Conservation (phyloP, 1,140 invertebrate genomes). For the Amphibalanus amphitrite region DNA sequence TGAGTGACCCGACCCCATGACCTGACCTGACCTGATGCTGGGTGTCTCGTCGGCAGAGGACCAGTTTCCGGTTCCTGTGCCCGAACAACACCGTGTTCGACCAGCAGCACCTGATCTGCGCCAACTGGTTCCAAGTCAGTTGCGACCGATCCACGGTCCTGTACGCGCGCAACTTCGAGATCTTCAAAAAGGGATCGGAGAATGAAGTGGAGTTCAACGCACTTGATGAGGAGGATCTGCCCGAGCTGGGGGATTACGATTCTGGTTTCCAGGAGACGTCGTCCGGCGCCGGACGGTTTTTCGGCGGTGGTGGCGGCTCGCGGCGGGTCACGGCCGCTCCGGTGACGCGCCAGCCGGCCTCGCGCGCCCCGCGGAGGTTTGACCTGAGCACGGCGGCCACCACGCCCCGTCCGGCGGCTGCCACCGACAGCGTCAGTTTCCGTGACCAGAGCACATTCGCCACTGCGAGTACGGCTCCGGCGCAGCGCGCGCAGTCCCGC, state of each 20-base stretch:
- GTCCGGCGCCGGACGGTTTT: not conserved
- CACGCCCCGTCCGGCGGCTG: not conserved
- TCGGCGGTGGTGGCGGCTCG: not conserved
- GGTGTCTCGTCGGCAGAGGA: not conserved
- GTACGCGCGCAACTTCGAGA: slow-evolving; percentile 43
- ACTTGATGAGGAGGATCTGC: not conserved
- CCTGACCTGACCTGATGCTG: no score
- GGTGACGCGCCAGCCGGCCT: not conserved
- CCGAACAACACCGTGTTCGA: slow-evolving; percentile 82
- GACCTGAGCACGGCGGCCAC: not conserved
- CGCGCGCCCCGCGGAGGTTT: not conserved
- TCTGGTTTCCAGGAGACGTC: not conserved
- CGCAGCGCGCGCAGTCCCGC: no score
- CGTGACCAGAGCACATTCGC: not conserved
- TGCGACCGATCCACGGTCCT: slow-evolving; percentile 58
- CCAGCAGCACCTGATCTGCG: slow-evolving; percentile 78
- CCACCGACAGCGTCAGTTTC: not conserved
- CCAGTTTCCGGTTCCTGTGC: slow-evolving; percentile 56
- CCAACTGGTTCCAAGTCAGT: slow-evolving; percentile 73
- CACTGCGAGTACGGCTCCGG: no score
- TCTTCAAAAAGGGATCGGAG: not conserved
- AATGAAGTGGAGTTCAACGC: not conserved
- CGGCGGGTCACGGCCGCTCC: no score
- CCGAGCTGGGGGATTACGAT: not conserved
- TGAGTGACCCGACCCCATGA: no score